A percentile compares a stretch with the other conserved stretches of the same genome.
phyloP scores from a whole-genome alignment of 2,113 vertebrate species.

The Pomatorhinus ruficollis region DNA sequence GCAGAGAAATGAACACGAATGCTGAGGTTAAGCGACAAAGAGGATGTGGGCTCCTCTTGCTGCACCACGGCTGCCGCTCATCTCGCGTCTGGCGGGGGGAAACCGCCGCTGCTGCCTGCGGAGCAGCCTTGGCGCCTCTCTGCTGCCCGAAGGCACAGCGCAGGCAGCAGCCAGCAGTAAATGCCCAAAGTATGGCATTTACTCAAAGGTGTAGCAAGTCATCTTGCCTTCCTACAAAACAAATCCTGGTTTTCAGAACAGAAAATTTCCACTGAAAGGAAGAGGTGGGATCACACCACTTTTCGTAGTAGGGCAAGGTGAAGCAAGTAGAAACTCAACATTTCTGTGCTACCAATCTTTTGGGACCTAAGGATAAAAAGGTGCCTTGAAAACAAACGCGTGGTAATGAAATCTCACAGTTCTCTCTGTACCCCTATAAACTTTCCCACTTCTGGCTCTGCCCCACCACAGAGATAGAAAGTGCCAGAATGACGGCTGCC shows the following conservation, averaged over 20 bases:
- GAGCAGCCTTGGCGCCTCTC: not conserved
- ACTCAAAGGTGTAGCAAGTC: not conserved
- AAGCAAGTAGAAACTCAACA: not conserved
- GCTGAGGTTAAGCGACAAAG: not conserved
- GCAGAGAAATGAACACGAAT: rapidly evolving
- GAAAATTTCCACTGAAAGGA: not conserved
- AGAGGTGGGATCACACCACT: not conserved
- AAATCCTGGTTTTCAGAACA: not conserved
- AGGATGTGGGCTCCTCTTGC: slow-evolving; percentile 32
- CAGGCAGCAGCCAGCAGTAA: not conserved
- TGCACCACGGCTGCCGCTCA: not conserved
- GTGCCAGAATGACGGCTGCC: not conserved
- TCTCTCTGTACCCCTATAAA: not conserved
- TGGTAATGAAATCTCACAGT: not conserved
- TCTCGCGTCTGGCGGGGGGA: not conserved
- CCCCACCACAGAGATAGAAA: not conserved
- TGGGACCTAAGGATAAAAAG: not conserved
- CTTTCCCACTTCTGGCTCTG: not conserved
- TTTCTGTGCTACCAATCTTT: not conserved
- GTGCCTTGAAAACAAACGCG: not conserved
- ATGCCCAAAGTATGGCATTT: not conserved
- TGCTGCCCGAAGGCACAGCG: not conserved
- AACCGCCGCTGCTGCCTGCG: not conserved
- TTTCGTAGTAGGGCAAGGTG: not conserved
- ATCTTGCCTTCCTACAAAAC: not conserved